Evolutionary conservation across 2,797 vertebrate genomes (phyloP).

Genomic region (Gephyroberyx darwinii): DNA sequence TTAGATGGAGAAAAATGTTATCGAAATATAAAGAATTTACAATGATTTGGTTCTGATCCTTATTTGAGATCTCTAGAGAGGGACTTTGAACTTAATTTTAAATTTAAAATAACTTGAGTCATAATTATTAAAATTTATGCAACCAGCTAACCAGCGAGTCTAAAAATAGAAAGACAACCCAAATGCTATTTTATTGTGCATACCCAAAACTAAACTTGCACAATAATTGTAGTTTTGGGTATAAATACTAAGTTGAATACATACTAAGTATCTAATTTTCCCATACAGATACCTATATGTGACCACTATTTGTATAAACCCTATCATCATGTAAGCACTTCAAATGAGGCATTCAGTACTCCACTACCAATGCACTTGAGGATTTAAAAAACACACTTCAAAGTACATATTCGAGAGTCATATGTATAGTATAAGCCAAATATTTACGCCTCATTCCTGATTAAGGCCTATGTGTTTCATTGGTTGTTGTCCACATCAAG

Average conservation of each 20-base stretch:
- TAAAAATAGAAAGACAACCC: neutral
- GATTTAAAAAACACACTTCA: neutral
- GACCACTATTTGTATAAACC: no score
- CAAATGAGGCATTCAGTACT: constrained; percentile 11
- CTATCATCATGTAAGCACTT: constrained; percentile 11
- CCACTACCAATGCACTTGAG: neutral
- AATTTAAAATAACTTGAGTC: neutral
- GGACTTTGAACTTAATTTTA: neutral
- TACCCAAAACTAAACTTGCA: no score
- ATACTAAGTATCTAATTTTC: neutral
- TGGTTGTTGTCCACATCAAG: neutral
- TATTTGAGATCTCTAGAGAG: no score
- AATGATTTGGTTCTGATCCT: no score
- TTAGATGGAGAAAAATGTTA: no score
- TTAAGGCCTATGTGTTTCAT: neutral
- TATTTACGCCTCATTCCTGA: constrained; percentile 14
- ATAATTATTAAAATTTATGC: constrained; percentile 1
- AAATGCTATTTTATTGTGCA: neutral
- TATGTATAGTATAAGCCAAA: neutral
- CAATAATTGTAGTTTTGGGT: no score
- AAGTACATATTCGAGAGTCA: neutral
- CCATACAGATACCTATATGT: no score
- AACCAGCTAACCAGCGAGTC: neutral
- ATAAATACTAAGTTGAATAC: no score
- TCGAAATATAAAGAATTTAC: no score